Evolutionary conservation across 2,113 vertebrate species (phyloP).

Genomic region (Cynocephalus volans): DNA sequence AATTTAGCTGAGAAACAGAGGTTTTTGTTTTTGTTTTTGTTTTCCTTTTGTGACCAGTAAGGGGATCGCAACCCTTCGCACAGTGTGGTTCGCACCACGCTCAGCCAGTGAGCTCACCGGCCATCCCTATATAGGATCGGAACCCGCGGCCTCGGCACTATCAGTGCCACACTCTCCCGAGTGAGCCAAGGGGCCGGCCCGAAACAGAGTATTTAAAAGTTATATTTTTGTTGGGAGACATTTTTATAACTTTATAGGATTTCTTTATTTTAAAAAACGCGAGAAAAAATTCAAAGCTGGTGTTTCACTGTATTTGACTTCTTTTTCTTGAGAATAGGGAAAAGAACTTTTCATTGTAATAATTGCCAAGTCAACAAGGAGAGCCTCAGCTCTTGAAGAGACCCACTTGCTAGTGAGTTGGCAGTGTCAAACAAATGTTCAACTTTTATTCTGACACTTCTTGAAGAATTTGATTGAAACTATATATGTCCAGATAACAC

Average conservation of each 20-base stretch:
- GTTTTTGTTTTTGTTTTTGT: no score
- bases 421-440: conserved; percentile 88
- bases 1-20: conserved; percentile 60
- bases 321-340: conserved; percentile 26
- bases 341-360: conserved; percentile 62
- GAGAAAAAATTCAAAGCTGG: conserved; percentile 56
- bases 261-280: conserved; percentile 68
- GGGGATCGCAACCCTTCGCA: no score
- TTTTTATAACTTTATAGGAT: conserved; percentile 74
- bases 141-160: no score
- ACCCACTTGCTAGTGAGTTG: conserved; percentile 83
- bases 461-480: conserved; percentile 94
- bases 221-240: conserved; percentile 61
- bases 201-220: conserved; percentile 55
- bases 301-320: conserved; percentile 44
- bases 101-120: no score
- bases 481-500: conserved; percentile 96
- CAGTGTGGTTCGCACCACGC: no score
- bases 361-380: conserved; percentile 67
- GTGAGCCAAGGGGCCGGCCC: no score
- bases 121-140: no score
- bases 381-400: conserved; percentile 75
- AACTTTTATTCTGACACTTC: conserved; percentile 92
- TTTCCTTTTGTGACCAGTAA: no score
- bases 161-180: no score